Evolutionary conservation across 2,797 vertebrate genomes (phyloP).

Genomic region (Hybognathus amarus): DNA sequence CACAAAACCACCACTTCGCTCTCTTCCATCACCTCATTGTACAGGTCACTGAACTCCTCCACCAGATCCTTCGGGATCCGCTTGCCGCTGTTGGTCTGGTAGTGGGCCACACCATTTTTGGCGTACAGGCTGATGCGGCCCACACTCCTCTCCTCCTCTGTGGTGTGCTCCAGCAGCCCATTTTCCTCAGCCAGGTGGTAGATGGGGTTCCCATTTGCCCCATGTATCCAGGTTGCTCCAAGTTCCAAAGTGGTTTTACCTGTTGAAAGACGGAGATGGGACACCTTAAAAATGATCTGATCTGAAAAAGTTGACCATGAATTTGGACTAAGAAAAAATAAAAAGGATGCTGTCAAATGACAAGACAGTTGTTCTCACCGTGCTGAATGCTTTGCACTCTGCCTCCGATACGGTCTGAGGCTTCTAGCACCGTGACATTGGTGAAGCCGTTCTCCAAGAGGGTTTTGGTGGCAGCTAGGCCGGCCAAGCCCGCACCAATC

Average conservation of each 20-base stretch:
- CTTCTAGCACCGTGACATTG: conserved; percentile 96
- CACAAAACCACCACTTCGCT: background rate
- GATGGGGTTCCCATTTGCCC: conserved; percentile 95
- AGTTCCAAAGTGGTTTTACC: conserved; percentile 95
- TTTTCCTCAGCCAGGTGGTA: conserved; percentile 99
- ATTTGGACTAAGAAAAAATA: background rate
- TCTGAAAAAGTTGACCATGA: background rate
- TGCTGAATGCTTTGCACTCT: conserved; percentile 93
- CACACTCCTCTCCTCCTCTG: conserved; percentile 90
- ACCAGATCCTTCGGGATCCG: conserved; percentile 98
- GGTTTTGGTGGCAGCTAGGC: conserved; percentile 90
- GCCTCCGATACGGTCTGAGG: conserved; percentile 92
- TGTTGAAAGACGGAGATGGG: conserved; percentile 58
- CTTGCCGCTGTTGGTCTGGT: conserved; percentile 91
- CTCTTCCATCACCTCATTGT: conserved; percentile 87
- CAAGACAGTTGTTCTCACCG: conserved; percentile 76
- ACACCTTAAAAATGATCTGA: background rate
- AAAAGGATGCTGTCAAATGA: background rate
- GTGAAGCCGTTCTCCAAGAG: conserved; percentile 94
- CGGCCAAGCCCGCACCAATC: conserved; percentile 95
- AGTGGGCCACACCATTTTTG: conserved; percentile 97
- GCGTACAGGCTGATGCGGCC: conserved; percentile 97
- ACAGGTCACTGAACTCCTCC: conserved; percentile 99
- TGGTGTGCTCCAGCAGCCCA: conserved; percentile 93
- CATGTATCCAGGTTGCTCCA: conserved; percentile 99